phyloP scores from a whole-genome alignment of 2,888 invertebrate genomes.

The Barypeithes pellucidus region DNA sequence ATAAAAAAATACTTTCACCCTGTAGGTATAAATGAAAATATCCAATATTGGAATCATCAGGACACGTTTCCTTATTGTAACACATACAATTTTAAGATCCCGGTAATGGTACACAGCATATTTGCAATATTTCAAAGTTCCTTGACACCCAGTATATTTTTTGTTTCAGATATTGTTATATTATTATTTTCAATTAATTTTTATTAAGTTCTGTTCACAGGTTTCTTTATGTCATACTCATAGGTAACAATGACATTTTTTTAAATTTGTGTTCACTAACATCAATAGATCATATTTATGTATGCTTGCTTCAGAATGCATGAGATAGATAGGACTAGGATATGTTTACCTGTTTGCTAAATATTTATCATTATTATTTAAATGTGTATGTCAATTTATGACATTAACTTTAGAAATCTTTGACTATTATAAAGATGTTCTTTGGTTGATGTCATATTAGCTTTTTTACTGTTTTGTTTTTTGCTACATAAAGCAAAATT shows the following conservation, averaged over 20 bases:
- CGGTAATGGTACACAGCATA: no score
- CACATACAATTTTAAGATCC: no score
- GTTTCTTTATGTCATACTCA: conserved; percentile 53
- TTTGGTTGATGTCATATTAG: conserved; percentile 12
- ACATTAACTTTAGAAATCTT: background rate
- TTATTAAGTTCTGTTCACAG: conserved; percentile 52
- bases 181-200: conserved; percentile 63
- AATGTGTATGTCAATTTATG: conserved; percentile 24
- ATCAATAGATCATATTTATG: conserved; percentile 59
- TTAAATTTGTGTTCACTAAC: conserved; percentile 64
- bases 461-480: conserved; percentile 16
- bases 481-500: conserved; percentile 13
- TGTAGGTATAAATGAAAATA: no score
- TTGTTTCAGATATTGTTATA: conserved; percentile 28
- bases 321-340: conserved; percentile 69
- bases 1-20: no score
- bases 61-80: no score
- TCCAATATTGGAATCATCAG: no score
- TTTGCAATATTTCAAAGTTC: no score
- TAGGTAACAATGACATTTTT: conserved; percentile 63
- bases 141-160: background rate
- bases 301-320: conserved; percentile 70
- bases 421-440: conserved; percentile 7
- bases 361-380: conserved; percentile 33
- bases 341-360: conserved; percentile 59